These are phyloP conservation scores for Hylia prasina DNA, from an alignment of 2,113 vertebrate genomes.

Conservation along the genomic window DNA sequence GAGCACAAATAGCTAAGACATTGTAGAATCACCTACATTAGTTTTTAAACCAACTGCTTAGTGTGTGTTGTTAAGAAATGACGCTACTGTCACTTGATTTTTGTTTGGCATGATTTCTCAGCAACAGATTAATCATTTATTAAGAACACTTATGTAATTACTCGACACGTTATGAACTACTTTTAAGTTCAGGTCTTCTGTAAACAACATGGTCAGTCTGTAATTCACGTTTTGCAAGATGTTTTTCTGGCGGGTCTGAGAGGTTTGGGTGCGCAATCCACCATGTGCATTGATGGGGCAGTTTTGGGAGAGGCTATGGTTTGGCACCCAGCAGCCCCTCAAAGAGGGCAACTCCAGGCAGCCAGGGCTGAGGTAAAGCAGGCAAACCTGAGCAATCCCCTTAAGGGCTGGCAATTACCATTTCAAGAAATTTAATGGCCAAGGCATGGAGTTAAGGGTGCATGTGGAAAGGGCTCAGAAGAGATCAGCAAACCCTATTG, in stretches of 20 bases:
- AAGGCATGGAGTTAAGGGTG: fast-evolving
- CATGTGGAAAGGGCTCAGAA: neutral
- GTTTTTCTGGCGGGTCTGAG: fast-evolving
- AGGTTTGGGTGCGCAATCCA: neutral
- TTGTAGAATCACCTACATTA: neutral
- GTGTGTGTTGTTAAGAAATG: neutral
- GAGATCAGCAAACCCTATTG: neutral
- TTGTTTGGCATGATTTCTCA: neutral
- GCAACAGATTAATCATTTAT: neutral
- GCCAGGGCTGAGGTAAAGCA: neutral
- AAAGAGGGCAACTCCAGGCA: fast-evolving
- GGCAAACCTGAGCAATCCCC: fast-evolving
- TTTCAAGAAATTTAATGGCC: neutral
- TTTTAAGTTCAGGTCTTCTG: neutral
- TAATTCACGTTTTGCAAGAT: fast-evolving
- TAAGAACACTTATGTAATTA: neutral
- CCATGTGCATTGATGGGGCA: fast-evolving
- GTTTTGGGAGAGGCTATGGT: neutral
- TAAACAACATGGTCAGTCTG: neutral
- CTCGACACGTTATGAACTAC: neutral
- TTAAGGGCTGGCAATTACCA: neutral
- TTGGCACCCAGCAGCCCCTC: neutral
- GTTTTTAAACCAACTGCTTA: neutral
- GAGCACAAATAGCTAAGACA: neutral
- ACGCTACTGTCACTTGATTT: fast-evolving